Evolutionary conservation across 2,797 vertebrate genomes (phyloP), one percentile per base, ranked within the genome.

Genomic region (Cyclura pinguis): DNA sequence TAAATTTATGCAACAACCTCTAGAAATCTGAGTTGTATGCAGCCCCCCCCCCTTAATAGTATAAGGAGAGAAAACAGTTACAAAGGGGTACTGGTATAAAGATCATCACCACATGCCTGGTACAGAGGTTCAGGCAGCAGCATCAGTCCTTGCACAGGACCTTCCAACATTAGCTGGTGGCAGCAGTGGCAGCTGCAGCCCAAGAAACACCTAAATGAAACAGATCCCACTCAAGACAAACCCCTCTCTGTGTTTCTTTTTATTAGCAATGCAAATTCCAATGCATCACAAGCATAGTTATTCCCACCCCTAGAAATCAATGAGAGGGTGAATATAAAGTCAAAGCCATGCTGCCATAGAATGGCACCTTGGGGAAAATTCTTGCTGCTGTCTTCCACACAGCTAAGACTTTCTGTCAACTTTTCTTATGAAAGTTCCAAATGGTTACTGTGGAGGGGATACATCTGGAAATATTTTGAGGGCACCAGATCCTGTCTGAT

Each of bases 41-140:
- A 59, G 92, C 89, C 42, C 42, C 42, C 42, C 50, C 13, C 50
- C 29, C 50, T 84, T 91, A 69, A 0, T 0, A 87, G 47, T 0
- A 0, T 27, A 50, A 47, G 80, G 86, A 86, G 27, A 50, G 50
- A 81, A 4, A 2, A 67, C 50, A 47, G 4, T 85, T 38, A 4
- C 62, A 6, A 62, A 72, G 85, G 86, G 64, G 1, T 93, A 88
- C 92, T 91, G 84, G 92, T 83, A 35, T 9, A 22, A 2, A 90
- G 38, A 93, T 50, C 74, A 87, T 84, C 80, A 10, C 94, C 80
- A 10, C 94, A 95, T 73, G 89, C 85, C 86, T 67, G 73, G 93
- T 92, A 29, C 90, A 62, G 92, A 85, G 16, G 89, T 29, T 92
- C 92, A 94, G 96, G 95, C 95, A 93, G 93, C 94, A 88, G 94